phyloP scores from a whole-genome alignment of 2,113 vertebrate genomes.

The Pseudopodoces humilis region DNA sequence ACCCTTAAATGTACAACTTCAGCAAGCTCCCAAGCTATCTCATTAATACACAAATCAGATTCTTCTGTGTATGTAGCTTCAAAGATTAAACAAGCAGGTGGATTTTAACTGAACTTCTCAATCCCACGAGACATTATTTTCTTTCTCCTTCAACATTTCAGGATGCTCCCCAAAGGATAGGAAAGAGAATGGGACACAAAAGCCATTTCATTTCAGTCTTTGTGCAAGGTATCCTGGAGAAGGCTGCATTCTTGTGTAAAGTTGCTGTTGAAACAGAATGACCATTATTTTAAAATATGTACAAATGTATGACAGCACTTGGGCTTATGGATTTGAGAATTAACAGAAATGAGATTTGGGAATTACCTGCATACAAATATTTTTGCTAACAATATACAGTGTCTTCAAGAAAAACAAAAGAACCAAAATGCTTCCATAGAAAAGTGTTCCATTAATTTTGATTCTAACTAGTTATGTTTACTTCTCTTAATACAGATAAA shows the following conservation, averaged over 20 bases:
- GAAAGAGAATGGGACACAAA: slow-evolving; percentile 48
- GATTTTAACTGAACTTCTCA: neutral
- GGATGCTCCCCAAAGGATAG: slow-evolving; percentile 10
- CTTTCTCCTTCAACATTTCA: slow-evolving; percentile 18
- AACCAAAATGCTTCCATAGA: neutral
- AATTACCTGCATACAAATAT: neutral
- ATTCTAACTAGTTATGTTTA: neutral
- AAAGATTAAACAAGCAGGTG: slow-evolving; percentile 6
- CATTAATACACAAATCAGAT: neutral
- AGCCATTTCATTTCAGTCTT: slow-evolving; percentile 12
- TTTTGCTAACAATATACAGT: neutral
- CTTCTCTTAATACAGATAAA: neutral
- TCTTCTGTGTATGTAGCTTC: neutral
- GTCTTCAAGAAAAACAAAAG: neutral
- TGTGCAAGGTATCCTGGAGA: slow-evolving; percentile 32
- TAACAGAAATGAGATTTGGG: neutral
- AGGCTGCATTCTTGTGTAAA: neutral
- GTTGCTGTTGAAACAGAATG: slow-evolving; percentile 58
- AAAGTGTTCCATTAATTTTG: neutral
- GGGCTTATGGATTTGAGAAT: neutral
- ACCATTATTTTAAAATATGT: neutral
- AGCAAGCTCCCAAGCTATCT: neutral
- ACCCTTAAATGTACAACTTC: neutral
- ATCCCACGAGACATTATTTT: neutral
- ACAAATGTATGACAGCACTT: neutral